Evolutionary conservation across 2,888 invertebrate genomes (phyloP).

Genomic region (Drosophila emarginata): DNA sequence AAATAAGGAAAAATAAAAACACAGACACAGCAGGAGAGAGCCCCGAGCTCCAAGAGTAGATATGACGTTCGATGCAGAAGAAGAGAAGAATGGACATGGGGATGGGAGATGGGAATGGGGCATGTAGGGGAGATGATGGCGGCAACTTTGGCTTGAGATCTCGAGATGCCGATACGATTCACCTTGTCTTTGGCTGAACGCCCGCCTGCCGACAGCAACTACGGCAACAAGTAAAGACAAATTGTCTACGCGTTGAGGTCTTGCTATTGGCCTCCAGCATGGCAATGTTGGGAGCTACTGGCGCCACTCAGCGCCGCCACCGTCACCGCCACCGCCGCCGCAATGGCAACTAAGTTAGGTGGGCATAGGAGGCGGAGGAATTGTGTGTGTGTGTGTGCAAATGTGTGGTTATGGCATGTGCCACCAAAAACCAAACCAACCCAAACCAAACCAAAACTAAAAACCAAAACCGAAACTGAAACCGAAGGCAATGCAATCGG

Average conservation of each 20-base stretch:
- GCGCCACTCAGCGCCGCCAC: conserved; percentile 60
- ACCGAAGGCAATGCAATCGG: conserved; percentile 51
- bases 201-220: conserved; percentile 19
- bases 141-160: conserved; percentile 10
- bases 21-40: conserved; percentile 22
- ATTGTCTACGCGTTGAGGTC: conserved; percentile 76
- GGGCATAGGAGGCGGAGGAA: conserved; percentile 1
- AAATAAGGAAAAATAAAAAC: conserved; percentile 1
- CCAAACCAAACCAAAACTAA: conserved; percentile 49
- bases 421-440: conserved; percentile 58
- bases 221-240: conserved; percentile 64
- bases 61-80: background rate
- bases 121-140: background rate
- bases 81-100: background rate
- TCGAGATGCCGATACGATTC: conserved; percentile 20
- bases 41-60: conserved; percentile 17
- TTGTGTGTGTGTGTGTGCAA: background rate
- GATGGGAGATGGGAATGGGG: too few relatives aligned
- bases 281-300: conserved; percentile 58
- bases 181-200: background rate
- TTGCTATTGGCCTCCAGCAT: conserved; percentile 75
- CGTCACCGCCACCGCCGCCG: conserved; percentile 24
- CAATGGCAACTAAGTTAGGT: conserved; percentile 47
- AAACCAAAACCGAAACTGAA: conserved; percentile 6
- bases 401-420: conserved; percentile 67